These are phyloP conservation scores for Mythimna loreyi DNA, from an alignment of 2,888 invertebrate species.

Conservation along the genomic window DNA sequence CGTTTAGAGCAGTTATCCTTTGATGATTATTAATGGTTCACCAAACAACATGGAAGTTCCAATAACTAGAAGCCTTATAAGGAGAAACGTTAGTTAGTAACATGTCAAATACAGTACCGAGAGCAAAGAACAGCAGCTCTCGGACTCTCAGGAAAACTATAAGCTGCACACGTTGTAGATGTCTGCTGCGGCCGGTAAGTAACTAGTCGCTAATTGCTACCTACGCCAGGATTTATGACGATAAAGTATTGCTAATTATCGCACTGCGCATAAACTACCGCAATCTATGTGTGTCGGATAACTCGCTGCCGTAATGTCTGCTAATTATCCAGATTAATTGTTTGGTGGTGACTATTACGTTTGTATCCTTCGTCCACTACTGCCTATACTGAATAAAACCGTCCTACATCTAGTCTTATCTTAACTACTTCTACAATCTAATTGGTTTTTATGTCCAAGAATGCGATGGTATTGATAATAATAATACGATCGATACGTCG, in stretches of 20 bases:
- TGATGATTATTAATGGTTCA: constrained; percentile 50
- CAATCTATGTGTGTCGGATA: constrained; percentile 49
- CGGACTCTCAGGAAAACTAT: constrained; percentile 39
- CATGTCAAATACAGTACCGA: constrained; percentile 53
- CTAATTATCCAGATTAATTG: constrained; percentile 57
- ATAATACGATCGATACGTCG: constrained; percentile 50
- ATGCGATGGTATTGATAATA: constrained; percentile 34
- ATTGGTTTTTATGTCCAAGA: constrained; percentile 17
- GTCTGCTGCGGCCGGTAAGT: constrained; percentile 32
- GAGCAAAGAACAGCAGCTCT: constrained; percentile 25
- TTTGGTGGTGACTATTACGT: constrained; percentile 38
- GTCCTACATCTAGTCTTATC: neutral
- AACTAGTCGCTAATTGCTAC: constrained; percentile 56
- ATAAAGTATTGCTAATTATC: constrained; percentile 60
- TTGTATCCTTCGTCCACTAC: neutral
- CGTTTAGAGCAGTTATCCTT: constrained; percentile 21
- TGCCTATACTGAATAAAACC: neutral
- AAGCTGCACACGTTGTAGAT: constrained; percentile 33
- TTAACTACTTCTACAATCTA: constrained; percentile 15
- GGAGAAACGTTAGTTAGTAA: constrained; percentile 53
- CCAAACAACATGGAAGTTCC: constrained; percentile 41
- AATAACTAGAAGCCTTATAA: constrained; percentile 53
- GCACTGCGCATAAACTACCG: constrained; percentile 54
- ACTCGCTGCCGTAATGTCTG: constrained; percentile 43
- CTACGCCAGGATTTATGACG: constrained; percentile 58